These are phyloP conservation scores for Odontothrips loti DNA, from an alignment of 2,888 invertebrate species.

Conservation along the genomic window DNA sequence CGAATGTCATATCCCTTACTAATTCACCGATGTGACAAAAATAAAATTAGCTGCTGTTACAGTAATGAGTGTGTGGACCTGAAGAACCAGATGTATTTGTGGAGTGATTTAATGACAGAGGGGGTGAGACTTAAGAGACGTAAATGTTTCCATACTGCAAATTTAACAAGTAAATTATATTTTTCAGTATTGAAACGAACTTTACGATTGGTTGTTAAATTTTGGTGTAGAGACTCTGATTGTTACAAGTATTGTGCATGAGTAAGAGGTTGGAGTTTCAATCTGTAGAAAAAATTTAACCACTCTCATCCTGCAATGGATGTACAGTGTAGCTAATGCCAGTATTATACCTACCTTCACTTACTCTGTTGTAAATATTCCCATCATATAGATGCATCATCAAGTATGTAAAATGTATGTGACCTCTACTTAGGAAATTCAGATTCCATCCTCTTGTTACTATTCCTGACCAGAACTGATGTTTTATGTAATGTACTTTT, in stretches of 20 bases:
- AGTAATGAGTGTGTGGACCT: background rate
- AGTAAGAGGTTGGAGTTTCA: background rate
- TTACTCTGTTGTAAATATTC: background rate
- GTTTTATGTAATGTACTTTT: background rate
- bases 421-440: background rate
- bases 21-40: background rate
- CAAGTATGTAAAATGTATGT: background rate
- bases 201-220: background rate
- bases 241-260: background rate
- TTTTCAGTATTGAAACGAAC: constrained; percentile 12
- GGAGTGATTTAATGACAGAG: background rate
- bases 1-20: constrained; percentile 1
- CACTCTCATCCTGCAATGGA: background rate
- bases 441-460: background rate
- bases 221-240: background rate
- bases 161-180: background rate
- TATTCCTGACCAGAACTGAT: background rate
- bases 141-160: background rate
- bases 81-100: background rate
- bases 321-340: background rate
- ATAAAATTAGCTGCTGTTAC: background rate
- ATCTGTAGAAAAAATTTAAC: background rate
- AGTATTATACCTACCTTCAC: background rate
- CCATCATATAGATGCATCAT: background rate
- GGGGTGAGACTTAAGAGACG: background rate